These are phyloP conservation scores for Hedychridium roseum DNA, from an alignment of 2,888 invertebrate species.

Conservation along the genomic window DNA sequence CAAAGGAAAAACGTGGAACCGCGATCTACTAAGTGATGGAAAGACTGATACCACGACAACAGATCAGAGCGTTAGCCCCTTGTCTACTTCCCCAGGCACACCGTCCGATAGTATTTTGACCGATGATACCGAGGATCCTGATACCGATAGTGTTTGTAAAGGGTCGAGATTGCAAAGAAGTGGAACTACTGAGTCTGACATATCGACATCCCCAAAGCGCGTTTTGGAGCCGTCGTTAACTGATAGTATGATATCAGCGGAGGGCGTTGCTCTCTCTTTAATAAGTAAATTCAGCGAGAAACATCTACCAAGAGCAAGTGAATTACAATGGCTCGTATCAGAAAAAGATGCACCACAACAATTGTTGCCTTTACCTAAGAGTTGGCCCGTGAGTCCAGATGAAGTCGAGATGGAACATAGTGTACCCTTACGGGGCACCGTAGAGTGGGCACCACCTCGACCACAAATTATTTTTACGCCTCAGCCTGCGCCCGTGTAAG, in stretches of 20 bases:
- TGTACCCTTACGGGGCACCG: conserved; percentile 73
- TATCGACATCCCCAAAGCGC: conserved; percentile 55
- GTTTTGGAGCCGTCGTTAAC: conserved; percentile 61
- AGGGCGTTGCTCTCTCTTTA: conserved; percentile 80
- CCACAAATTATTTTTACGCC: conserved; percentile 84
- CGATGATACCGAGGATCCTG: conserved; percentile 67
- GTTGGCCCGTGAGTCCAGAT: conserved; percentile 75
- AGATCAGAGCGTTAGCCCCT: conserved; percentile 67
- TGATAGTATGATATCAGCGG: conserved; percentile 73
- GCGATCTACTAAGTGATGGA: conserved; percentile 63
- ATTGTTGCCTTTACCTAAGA: conserved; percentile 78
- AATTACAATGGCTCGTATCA: conserved; percentile 82
- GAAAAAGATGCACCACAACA: conserved; percentile 80
- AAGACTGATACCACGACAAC: conserved; percentile 67
- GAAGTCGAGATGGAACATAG: conserved; percentile 66
- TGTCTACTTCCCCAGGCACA: conserved; percentile 65
- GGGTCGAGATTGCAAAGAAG: conserved; percentile 59
- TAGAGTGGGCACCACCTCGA: conserved; percentile 86
- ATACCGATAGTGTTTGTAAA: conserved; percentile 65
- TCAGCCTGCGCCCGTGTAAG: conserved; percentile 75
- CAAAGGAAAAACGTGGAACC: conserved; percentile 42
- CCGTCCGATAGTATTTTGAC: conserved; percentile 65
- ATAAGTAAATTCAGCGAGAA: conserved; percentile 80
- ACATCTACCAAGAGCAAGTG: conserved; percentile 79
- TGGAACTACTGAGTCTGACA: conserved; percentile 69